phyloP scores from a whole-genome alignment of 2,113 vertebrate genomes.

The Chlorocebus sabaeus region DNA sequence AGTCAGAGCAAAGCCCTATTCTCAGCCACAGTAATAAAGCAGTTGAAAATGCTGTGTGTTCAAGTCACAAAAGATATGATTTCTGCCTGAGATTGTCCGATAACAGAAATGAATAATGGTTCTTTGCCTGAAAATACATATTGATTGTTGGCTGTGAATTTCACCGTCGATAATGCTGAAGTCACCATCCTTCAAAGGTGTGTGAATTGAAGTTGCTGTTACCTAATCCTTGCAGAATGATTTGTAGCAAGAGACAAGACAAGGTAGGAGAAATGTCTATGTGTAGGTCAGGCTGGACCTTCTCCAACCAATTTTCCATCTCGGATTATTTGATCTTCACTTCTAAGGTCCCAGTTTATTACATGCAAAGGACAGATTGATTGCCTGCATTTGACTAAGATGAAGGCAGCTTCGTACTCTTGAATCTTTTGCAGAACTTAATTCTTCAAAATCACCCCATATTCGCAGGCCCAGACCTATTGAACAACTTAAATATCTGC shows the following conservation, averaged over 20 bases:
- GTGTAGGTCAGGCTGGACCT: slow-evolving; percentile 21
- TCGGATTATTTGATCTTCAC: slow-evolving; percentile 39
- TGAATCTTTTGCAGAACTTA: slow-evolving; percentile 35
- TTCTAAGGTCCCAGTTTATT: neutral
- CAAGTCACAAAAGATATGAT: slow-evolving; percentile 63
- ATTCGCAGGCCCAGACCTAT: neutral
- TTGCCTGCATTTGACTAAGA: slow-evolving; percentile 41
- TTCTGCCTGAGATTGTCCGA: slow-evolving; percentile 59
- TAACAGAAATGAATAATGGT: slow-evolving; percentile 70
- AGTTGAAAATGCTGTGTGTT: slow-evolving; percentile 21
- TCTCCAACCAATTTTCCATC: slow-evolving; percentile 48
- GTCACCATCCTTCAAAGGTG: slow-evolving; percentile 63
- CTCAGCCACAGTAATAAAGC: slow-evolving; percentile 1
- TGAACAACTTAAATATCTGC: neutral
- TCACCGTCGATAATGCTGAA: slow-evolving; percentile 62
- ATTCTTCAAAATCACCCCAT: slow-evolving; percentile 23
- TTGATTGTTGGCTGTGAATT: slow-evolving; percentile 69
- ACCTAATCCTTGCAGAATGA: slow-evolving; percentile 56
- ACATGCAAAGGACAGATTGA: slow-evolving; percentile 38
- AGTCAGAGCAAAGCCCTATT: neutral
- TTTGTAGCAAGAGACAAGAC: slow-evolving; percentile 64
- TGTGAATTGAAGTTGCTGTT: slow-evolving; percentile 33
- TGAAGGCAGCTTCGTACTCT: neutral
- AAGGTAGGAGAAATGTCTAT: slow-evolving; percentile 55
- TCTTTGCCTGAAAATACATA: slow-evolving; percentile 71